A percentile compares a stretch with the other conserved stretches of the same genome.
phyloP scores from a whole-genome alignment of 2,797 vertebrate genomes.

The Aphelocoma californica region DNA sequence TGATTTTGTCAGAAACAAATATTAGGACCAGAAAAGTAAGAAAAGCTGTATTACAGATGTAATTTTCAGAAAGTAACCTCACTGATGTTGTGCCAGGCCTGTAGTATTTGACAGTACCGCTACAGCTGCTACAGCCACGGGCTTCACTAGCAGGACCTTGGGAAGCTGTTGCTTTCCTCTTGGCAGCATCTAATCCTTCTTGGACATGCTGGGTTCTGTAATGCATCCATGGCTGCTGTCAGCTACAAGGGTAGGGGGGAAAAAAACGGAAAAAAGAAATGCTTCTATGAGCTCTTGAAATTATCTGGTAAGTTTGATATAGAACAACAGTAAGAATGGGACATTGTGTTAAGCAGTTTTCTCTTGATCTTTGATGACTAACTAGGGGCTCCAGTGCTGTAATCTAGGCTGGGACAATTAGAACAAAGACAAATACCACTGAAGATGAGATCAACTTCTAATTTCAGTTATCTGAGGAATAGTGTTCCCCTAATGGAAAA shows the following conservation, averaged over 20 bases:
- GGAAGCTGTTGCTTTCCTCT: background rate
- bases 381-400: background rate
- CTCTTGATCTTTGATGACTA: background rate
- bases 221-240: background rate
- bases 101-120: background rate
- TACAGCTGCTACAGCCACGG: background rate
- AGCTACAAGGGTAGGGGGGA: background rate
- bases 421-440: background rate
- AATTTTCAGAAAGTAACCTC: background rate
- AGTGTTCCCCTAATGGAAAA: background rate
- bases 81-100: background rate
- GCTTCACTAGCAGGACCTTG: background rate
- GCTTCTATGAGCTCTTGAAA: background rate
- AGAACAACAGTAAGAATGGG: background rate
- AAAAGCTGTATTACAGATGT: background rate
- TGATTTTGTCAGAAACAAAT: background rate
- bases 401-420: background rate
- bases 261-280: background rate
- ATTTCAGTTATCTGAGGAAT: conserved; percentile 3
- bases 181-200: background rate
- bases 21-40: background rate
- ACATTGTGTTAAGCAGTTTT: background rate
- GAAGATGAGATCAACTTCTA: conserved; percentile 30
- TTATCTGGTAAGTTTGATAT: background rate
- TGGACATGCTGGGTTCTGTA: background rate